A percentile compares a stretch with the other conserved stretches of the same genome.
Conservation (phyloP, 2,888 invertebrate species). For the Netelia inedita region DNA sequence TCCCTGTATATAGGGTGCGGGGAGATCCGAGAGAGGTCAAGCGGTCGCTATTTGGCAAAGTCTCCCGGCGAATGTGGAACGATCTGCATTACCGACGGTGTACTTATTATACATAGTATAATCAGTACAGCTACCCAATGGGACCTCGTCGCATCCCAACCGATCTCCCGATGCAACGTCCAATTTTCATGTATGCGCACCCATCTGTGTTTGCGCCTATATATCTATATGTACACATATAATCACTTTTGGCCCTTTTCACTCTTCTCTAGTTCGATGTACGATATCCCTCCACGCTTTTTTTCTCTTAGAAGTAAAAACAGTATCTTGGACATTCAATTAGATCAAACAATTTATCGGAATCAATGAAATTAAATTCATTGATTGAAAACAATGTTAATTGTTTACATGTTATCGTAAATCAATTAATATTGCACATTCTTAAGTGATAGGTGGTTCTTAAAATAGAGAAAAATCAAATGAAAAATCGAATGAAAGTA, state of each 20-base stretch:
- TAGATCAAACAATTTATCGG: no score
- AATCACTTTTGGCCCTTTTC: background rate
- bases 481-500: no score
- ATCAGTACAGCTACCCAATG: conserved; percentile 48
- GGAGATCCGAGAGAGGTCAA: conserved; percentile 69
- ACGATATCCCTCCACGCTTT: no score
- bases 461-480: no score
- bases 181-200: conserved; percentile 74
- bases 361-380: no score
- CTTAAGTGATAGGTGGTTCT: no score
- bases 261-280: conserved; percentile 39
- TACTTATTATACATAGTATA: background rate
- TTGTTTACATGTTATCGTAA: no score
- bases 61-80: conserved; percentile 76
- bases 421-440: no score
- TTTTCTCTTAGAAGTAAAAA: no score
- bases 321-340: no score
- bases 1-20: conserved; percentile 35
- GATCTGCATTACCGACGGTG: conserved; percentile 57
- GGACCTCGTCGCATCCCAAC: conserved; percentile 45
- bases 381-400: no score
- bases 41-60: conserved; percentile 74
- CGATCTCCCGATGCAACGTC: conserved; percentile 72
- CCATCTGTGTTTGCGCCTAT: conserved; percentile 10
- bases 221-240: background rate